Conservation (phyloP, 2,797 vertebrate species). For the Arnoldichthys spilopterus region DNA sequence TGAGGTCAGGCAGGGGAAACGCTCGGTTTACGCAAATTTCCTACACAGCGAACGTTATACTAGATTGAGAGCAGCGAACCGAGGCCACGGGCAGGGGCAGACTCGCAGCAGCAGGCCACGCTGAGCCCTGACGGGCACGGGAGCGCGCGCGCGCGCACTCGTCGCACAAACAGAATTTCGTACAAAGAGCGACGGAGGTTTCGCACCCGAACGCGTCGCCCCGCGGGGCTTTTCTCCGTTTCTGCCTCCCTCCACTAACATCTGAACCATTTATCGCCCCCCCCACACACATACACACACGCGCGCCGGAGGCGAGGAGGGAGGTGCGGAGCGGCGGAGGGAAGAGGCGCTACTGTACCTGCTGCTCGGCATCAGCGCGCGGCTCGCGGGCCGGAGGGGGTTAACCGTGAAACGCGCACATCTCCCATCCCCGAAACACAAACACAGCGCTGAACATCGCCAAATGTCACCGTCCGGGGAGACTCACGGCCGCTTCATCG, state of each 20-base stretch:
- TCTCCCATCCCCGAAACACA: conserved; percentile 72
- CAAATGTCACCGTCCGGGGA: conserved; percentile 40
- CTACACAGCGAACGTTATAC: conserved; percentile 8
- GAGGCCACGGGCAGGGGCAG: neutral
- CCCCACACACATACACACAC: neutral
- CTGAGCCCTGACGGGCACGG: neutral
- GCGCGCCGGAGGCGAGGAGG: neutral
- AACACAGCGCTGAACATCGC: conserved; percentile 62
- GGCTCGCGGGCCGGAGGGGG: conserved; percentile 70
- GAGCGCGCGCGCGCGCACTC: neutral
- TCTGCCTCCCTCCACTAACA: neutral
- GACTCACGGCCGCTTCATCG: conserved; percentile 15
- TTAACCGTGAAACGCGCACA: conserved; percentile 72
- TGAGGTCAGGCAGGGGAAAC: too few species aligned
- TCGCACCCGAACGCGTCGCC: conserved; percentile 12
- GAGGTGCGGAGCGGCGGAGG: neutral
- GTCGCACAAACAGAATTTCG: conserved; percentile 9
- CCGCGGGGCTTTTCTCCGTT: conserved; percentile 15
- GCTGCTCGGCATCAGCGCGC: conserved; percentile 69
- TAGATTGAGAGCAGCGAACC: too few species aligned
- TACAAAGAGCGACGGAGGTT: conserved; percentile 22
- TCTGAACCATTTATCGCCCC: neutral
- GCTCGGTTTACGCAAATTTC: conserved; percentile 19
- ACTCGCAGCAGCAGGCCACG: neutral
- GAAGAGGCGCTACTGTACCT: conserved; percentile 71